Evolutionary conservation across 2,797 vertebrate genomes (phyloP), one percentile per base, ranked within the genome.

Genomic region (Clamator glandarius): DNA sequence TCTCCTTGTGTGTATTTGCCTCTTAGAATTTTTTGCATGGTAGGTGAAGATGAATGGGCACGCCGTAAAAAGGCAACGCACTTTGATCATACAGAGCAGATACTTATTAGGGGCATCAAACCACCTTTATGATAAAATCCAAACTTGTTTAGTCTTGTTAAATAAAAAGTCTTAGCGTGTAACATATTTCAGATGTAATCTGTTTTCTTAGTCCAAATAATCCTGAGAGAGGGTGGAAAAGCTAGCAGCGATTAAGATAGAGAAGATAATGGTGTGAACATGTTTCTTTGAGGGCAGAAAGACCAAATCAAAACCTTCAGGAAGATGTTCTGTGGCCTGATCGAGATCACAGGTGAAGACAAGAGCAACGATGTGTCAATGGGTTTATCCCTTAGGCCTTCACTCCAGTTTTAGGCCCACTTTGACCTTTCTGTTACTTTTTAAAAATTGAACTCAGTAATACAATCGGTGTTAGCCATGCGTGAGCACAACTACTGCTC

Each of bases 161-260:
- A 90, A 90, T 74, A 93, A 92, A 95, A 94, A 84, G 70, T 80
- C 94, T 94, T 92, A 74, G 88, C 84, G 55, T 89, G 92, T 89
- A 96, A 95, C 86, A 64, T 91, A 88, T 82, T 96, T 93, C 70
- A 96, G 95, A 96, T 95, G 48, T 93, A 95, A 95, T 95, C 95
- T 93, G 21, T 84, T 94, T 95, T 90, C 94, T 95, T 84, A 89
- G 88, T 90, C 90, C 93, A 94, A 90, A 93, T 95, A 90, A 93
- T 91, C 93, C 67, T 96, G 92, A 92, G 93, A 95, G 88, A 95
- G 92, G 82, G 90, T 92, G 63, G 88, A 94, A 95, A 95, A 96
- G 80, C 95, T 89, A 93, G 70, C 88, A 94, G 93, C 72, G 96
- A 95, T 96, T 95, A 93, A 96, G 95, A 95, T 95, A 36, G 48